A percentile compares a stretch with the other conserved stretches of the same genome.
Conservation (phyloP, 2,113 vertebrate species). For the Ophthalmolycus amberensis region DNA sequence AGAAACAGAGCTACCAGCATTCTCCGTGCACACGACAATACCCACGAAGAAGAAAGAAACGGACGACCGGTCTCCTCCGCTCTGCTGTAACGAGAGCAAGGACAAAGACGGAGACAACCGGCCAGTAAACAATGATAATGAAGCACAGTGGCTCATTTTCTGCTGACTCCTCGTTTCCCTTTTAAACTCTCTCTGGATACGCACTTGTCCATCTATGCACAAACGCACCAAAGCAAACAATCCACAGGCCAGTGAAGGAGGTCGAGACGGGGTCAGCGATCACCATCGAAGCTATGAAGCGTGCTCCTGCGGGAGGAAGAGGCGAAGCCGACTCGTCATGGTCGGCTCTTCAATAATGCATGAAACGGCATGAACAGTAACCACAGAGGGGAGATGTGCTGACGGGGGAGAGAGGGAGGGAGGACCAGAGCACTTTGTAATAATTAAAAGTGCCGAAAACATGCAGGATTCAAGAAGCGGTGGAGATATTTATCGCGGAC, state of each 20-base stretch:
- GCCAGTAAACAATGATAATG: slow-evolving; percentile 30
- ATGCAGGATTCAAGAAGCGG: slow-evolving; percentile 67
- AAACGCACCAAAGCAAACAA: slow-evolving; percentile 46
- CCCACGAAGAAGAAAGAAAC: too few species aligned
- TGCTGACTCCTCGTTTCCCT: slow-evolving; percentile 18
- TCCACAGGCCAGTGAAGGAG: slow-evolving; percentile 12
- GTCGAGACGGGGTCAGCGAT: slow-evolving; percentile 60
- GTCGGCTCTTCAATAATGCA: slow-evolving; percentile 81
- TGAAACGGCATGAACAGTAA: slow-evolving; percentile 74
- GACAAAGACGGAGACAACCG: background rate
- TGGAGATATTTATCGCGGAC: slow-evolving; percentile 50
- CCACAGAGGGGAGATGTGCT: slow-evolving; percentile 61
- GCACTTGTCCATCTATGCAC: background rate
- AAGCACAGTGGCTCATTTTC: slow-evolving; percentile 28
- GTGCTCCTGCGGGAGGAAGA: slow-evolving; percentile 48
- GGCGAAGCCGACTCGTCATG: slow-evolving; percentile 74
- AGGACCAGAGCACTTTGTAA: slow-evolving; percentile 75
- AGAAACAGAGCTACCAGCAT: too few species aligned
- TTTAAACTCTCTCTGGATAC: slow-evolving; percentile 5
- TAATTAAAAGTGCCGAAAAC: slow-evolving; percentile 79
- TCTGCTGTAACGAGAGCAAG: too few species aligned
- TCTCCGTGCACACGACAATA: too few species aligned
- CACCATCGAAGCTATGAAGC: slow-evolving; percentile 48
- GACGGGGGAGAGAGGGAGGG: slow-evolving; percentile 27
- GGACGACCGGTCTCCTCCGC: too few species aligned